These are phyloP conservation scores for Carettochelys insculpta DNA, from an alignment of 2,113 vertebrate species.

Conservation along the genomic window DNA sequence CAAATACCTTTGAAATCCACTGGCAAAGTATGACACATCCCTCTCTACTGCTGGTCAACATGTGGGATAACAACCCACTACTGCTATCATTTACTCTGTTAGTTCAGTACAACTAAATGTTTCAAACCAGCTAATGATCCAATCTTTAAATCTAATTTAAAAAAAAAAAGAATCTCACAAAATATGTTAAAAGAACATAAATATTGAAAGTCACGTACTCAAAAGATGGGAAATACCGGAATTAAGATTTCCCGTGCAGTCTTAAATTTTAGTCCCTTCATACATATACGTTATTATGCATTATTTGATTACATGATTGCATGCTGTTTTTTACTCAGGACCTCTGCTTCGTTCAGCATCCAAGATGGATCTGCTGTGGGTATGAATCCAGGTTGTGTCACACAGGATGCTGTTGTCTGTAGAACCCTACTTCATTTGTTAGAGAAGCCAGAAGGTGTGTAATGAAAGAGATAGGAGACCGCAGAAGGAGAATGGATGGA, in stretches of 20 bases:
- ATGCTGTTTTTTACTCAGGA: slow-evolving; percentile 48
- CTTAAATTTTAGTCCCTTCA: slow-evolving; percentile 67
- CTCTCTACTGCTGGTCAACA: slow-evolving; percentile 8
- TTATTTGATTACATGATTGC: slow-evolving; percentile 67
- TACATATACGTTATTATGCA: slow-evolving; percentile 54
- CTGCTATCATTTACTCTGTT: slow-evolving; percentile 29
- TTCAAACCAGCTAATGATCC: not conserved
- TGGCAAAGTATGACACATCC: slow-evolving; percentile 1
- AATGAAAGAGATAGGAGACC: rapidly evolving
- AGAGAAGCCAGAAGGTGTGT: not conserved
- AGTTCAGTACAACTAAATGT: not conserved
- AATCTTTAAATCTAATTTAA: not conserved
- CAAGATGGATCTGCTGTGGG: not conserved
- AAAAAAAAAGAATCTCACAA: no score
- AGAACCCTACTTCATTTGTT: not conserved
- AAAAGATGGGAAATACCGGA: slow-evolving; percentile 60
- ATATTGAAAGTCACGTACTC: not conserved
- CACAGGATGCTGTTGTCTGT: slow-evolving; percentile 28
- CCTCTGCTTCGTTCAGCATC: slow-evolving; percentile 39
- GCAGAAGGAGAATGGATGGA: not conserved
- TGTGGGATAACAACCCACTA: slow-evolving; percentile 47
- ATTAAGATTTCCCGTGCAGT: slow-evolving; percentile 3
- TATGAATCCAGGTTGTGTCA: not conserved
- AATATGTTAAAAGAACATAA: not conserved
- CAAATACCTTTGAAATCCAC: not conserved